phyloP scores from a whole-genome alignment of 2,113 vertebrate species.

The Cyrtonyx montezumae region DNA sequence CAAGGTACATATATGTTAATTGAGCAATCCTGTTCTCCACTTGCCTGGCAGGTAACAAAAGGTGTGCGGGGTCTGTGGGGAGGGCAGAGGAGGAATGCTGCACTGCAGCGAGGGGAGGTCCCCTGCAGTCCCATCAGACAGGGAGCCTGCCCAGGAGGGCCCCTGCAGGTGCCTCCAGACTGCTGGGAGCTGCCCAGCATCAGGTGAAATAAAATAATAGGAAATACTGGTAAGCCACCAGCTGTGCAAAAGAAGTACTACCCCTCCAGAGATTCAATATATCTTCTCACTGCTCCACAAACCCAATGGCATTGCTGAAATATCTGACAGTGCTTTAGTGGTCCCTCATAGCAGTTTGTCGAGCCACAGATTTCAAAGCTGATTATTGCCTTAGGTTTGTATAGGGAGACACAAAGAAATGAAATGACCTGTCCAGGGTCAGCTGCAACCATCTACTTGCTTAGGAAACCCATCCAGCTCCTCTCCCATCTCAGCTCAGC shows the following conservation, averaged over 20 bases:
- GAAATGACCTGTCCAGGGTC: neutral
- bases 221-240: rapidly evolving
- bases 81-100: neutral
- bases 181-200: neutral
- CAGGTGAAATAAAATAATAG: neutral
- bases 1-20: slow-evolving; percentile 74
- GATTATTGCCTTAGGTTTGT: neutral
- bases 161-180: neutral
- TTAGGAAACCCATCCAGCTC: neutral
- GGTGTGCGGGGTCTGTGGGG: neutral
- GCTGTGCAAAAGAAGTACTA: neutral
- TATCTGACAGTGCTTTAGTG: neutral
- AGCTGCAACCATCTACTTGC: neutral
- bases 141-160: neutral
- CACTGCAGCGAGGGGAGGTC: neutral
- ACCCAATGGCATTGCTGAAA: neutral
- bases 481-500: neutral
- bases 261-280: neutral
- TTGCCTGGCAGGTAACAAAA: slow-evolving; percentile 61
- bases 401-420: neutral
- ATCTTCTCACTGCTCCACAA: too few relatives aligned
- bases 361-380: neutral
- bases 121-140: neutral
- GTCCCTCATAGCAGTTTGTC: neutral
- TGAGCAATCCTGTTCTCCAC: slow-evolving; percentile 67